Evolutionary conservation across 2,888 invertebrate genomes (phyloP).

Genomic region (Pandemis heparana): DNA sequence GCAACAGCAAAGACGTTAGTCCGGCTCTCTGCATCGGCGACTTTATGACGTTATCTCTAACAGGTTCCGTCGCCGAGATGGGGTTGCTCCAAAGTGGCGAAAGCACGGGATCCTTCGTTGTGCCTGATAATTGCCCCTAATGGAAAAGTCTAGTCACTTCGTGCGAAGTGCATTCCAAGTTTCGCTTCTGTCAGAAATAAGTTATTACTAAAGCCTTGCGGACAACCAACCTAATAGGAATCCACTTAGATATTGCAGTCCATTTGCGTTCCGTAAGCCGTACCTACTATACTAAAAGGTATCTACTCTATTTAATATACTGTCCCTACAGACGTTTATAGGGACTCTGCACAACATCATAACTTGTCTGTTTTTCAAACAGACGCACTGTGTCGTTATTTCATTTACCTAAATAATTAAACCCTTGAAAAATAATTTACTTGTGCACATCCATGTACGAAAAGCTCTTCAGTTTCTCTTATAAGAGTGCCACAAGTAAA

Average conservation of each 20-base stretch:
- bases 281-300: slow-evolving; percentile 4
- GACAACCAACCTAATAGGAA: slow-evolving; percentile 59
- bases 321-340: not conserved
- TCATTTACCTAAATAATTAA: not conserved
- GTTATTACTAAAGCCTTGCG: slow-evolving; percentile 76
- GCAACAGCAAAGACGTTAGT: slow-evolving; percentile 82
- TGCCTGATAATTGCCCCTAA: slow-evolving; percentile 84
- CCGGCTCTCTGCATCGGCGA: slow-evolving; percentile 81
- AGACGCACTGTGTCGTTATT: not conserved
- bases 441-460: no score
- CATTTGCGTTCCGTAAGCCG: slow-evolving; percentile 23
- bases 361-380: not conserved
- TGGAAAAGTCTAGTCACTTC: slow-evolving; percentile 85
- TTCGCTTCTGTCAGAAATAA: slow-evolving; percentile 78
- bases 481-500: no score
- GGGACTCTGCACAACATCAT: not conserved
- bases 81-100: slow-evolving; percentile 64
- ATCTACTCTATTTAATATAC: slow-evolving; percentile 20
- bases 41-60: slow-evolving; percentile 85
- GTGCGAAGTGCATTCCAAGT: slow-evolving; percentile 82
- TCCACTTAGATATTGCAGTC: slow-evolving; percentile 33
- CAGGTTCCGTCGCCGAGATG: slow-evolving; percentile 75
- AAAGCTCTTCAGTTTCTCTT: no score
- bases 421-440: not conserved
- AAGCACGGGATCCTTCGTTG: slow-evolving; percentile 78